phyloP scores from a whole-genome alignment of 2,888 invertebrate genomes.

The Rotaria sp. region DNA sequence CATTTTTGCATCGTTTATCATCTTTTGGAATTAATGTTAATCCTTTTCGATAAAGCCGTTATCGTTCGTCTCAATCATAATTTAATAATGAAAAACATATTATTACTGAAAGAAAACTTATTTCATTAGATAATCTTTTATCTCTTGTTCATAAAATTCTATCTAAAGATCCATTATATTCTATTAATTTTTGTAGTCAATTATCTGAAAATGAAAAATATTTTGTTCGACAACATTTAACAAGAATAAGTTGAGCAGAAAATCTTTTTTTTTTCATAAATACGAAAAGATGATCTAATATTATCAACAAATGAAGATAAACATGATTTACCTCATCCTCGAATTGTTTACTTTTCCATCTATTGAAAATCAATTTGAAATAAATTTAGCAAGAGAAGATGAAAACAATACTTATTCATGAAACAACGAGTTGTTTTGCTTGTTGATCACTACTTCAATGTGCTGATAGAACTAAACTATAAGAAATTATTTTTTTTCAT shows the following conservation, averaged over 20 bases:
- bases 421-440: constrained; percentile 71
- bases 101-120: background rate
- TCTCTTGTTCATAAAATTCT: background rate
- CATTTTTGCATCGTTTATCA: background rate
- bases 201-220: constrained; percentile 10
- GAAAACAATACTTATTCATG: constrained; percentile 57
- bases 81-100: background rate
- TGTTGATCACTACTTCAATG: constrained; percentile 73
- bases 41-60: background rate
- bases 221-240: background rate
- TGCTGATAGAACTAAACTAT: constrained; percentile 54
- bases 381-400: constrained; percentile 59
- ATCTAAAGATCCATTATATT: constrained; percentile 4
- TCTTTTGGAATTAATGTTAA: background rate
- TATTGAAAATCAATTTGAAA: constrained; percentile 46
- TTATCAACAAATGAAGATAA: background rate
- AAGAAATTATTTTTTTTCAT: background rate
- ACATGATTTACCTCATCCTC: background rate
- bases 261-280: background rate
- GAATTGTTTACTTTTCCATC: constrained; percentile 15
- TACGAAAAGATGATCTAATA: background rate
- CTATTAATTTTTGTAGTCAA: background rate
- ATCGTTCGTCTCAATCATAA: background rate
- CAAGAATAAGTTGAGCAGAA: background rate
- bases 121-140: background rate